phyloP scores from a whole-genome alignment of 2,888 invertebrate genomes.

The Euclidia mi region DNA sequence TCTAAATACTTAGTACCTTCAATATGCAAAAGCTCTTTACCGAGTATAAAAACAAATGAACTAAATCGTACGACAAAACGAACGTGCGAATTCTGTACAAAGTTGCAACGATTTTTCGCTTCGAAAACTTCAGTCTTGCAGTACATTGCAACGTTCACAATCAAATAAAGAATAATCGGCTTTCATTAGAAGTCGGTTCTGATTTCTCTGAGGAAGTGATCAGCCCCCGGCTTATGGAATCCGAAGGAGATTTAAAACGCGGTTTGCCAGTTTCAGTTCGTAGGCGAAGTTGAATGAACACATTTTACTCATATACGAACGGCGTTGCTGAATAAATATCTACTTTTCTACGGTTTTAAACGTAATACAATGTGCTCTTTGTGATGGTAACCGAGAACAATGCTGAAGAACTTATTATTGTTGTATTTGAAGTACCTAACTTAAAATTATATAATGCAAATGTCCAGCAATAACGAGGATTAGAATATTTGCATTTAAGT shows the following conservation, averaged over 20 bases:
- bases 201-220: constrained; percentile 67
- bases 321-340: too few species aligned
- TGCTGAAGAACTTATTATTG: too few species aligned
- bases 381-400: too few species aligned
- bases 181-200: constrained; percentile 66
- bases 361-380: too few species aligned
- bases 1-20: neutral
- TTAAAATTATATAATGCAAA: too few species aligned
- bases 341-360: too few species aligned
- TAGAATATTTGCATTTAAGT: too few species aligned
- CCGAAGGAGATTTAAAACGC: constrained; percentile 58
- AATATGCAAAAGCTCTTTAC: neutral
- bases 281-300: too few species aligned
- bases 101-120: constrained; percentile 48
- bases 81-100: constrained; percentile 20
- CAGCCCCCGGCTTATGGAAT: constrained; percentile 59
- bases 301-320: too few species aligned
- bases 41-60: constrained; percentile 3
- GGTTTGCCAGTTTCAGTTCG: constrained; percentile 48
- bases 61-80: constrained; percentile 22
- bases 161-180: constrained; percentile 68
- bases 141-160: constrained; percentile 46
- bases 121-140: constrained; percentile 39
- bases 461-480: too few species aligned
- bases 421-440: too few species aligned